Evolutionary conservation across 2,797 vertebrate genomes (phyloP).

Genomic region (Sebastes hubbsi): DNA sequence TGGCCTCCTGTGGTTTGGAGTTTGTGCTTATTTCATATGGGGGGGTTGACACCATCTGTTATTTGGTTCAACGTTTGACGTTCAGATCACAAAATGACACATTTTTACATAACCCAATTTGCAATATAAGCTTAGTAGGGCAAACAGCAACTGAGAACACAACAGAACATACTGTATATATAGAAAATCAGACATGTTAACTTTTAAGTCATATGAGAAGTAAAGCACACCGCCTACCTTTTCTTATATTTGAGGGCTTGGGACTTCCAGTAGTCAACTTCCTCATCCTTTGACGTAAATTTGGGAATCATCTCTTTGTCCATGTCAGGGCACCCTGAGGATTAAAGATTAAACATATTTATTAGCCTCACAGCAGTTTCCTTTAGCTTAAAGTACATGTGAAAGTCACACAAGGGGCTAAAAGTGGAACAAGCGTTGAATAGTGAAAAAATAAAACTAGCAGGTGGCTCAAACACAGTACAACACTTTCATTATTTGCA

Average conservation of each 20-base stretch:
- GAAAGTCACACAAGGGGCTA: not conserved
- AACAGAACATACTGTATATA: not conserved
- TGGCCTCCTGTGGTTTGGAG: not conserved
- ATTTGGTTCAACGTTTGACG: not conserved
- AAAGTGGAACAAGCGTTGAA: not conserved
- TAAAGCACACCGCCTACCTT: conserved; percentile 81
- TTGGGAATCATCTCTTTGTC: conserved; percentile 96
- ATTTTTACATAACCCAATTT: conserved; percentile 18
- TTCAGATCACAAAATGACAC: not conserved
- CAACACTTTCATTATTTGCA: not conserved
- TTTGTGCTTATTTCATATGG: not conserved
- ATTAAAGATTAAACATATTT: not conserved
- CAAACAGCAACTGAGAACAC: not conserved
- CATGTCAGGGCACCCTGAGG: conserved; percentile 87
- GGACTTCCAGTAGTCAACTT: conserved; percentile 96
- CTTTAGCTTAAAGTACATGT: not conserved
- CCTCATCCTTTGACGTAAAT: conserved; percentile 95
- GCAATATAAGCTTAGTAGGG: not conserved
- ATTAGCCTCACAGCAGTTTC: not conserved
- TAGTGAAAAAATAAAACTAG: not conserved
- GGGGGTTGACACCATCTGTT: not conserved
- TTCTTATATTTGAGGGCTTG: conserved; percentile 94
- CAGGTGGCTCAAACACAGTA: not conserved
- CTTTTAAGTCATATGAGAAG: not conserved
- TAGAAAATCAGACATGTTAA: not conserved